Percentiles rank a stretch among this genome's conserved stretches.
Conservation (phyloP, 2,888 invertebrate species). For the Leucozona laternaria region DNA sequence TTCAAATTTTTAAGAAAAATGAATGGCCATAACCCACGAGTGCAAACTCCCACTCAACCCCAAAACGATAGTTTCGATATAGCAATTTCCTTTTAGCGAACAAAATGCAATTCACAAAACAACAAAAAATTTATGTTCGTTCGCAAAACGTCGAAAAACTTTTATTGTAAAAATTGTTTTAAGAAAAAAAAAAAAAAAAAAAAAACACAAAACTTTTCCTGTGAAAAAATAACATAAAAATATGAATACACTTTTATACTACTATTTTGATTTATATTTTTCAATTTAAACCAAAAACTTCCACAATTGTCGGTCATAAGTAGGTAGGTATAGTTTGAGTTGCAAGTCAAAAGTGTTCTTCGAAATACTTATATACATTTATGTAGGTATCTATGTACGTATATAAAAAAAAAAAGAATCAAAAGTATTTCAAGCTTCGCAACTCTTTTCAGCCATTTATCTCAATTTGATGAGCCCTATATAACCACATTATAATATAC, state of each 20-base stretch:
- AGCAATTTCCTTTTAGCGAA: not conserved
- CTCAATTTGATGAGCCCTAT: not conserved
- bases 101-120: not conserved
- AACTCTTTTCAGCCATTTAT: slow-evolving; percentile 2
- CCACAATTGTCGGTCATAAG: not conserved
- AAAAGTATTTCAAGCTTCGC: not conserved
- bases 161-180: no score
- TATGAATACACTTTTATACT: not conserved
- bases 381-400: no score
- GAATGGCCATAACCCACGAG: not conserved
- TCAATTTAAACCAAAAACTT: not conserved
- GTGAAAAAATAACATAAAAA: not conserved
- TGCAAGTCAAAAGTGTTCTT: not conserved
- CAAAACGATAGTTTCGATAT: not conserved
- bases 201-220: no score
- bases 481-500: not conserved
- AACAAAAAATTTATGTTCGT: not conserved
- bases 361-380: no score
- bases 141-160: no score
- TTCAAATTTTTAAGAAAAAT: not conserved
- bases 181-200: no score
- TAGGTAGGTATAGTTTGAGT: no score
- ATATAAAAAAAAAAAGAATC: no score
- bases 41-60: not conserved
- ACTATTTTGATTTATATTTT: not conserved